Percentiles rank a stretch among this genome's conserved stretches.
These are phyloP conservation scores for Rhinoraja longicauda DNA, from an alignment of 2,797 vertebrate species.

Conservation along the genomic window DNA sequence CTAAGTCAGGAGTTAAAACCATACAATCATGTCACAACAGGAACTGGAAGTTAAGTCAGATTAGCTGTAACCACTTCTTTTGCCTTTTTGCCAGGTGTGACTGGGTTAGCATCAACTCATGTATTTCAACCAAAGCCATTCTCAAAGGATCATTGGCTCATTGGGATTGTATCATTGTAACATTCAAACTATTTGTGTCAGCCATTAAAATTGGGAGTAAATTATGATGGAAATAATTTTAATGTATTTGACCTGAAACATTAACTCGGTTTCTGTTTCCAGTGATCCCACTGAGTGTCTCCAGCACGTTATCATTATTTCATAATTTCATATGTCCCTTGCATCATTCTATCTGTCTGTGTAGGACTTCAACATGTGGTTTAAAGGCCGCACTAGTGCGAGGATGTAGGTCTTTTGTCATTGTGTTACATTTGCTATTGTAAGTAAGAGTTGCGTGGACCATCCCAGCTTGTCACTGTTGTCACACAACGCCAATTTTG, in stretches of 20 bases:
- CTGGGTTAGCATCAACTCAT: background rate
- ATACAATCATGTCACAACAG: background rate
- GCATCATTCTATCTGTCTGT: background rate
- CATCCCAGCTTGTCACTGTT: background rate
- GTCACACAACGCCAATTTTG: background rate
- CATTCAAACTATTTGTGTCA: background rate
- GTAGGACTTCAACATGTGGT: background rate
- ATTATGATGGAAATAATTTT: background rate
- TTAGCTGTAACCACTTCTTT: background rate
- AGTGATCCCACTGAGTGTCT: too few species aligned
- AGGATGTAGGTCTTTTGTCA: background rate
- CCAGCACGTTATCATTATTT: too few species aligned
- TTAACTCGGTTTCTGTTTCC: too few species aligned
- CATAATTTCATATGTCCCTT: background rate
- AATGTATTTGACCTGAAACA: too few species aligned
- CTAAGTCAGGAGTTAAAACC: background rate
- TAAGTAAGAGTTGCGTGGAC: background rate
- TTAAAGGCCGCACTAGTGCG: background rate
- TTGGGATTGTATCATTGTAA: background rate
- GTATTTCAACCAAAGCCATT: background rate
- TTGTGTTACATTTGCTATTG: background rate
- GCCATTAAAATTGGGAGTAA: background rate
- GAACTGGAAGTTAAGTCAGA: background rate
- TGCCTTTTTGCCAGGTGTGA: background rate
- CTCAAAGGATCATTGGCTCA: background rate